phyloP scores from a whole-genome alignment of 2,113 vertebrate genomes.

The Phalacrocorax aristotelis region DNA sequence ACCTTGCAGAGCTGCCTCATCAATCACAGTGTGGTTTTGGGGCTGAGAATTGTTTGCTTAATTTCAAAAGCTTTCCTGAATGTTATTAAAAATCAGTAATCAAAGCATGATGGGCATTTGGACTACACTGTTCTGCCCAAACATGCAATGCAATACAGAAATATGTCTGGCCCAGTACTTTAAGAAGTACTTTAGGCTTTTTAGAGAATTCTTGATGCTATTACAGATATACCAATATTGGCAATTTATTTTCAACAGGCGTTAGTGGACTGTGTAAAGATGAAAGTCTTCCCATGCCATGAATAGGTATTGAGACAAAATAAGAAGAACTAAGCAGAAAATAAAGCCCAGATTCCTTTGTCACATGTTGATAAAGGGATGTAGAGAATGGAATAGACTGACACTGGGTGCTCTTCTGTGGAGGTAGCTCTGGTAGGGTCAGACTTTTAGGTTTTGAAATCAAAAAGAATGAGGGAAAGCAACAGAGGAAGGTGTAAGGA shows the following conservation, averaged over 20 bases:
- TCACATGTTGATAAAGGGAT: background rate
- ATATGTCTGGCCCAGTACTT: background rate
- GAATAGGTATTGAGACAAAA: background rate
- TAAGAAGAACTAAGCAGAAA: background rate
- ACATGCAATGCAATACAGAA: background rate
- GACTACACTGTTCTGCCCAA: background rate
- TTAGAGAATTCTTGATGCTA: background rate
- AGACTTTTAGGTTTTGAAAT: background rate
- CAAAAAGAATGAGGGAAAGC: background rate
- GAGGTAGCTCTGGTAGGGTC: background rate
- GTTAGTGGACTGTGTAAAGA: background rate
- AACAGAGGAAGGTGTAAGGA: background rate
- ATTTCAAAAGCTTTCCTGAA: background rate
- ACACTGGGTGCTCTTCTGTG: background rate
- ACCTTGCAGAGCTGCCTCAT: background rate
- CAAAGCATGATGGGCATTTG: background rate
- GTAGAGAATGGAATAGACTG: background rate
- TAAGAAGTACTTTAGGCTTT: background rate
- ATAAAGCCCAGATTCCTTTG: background rate
- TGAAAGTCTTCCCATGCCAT: background rate
- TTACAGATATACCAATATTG: background rate
- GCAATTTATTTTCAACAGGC: background rate
- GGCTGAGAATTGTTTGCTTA: background rate
- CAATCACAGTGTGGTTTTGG: background rate
- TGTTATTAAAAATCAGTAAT: background rate